phyloP scores from a whole-genome alignment of 2,797 vertebrate genomes.

The Melanotaenia trifasciata region DNA sequence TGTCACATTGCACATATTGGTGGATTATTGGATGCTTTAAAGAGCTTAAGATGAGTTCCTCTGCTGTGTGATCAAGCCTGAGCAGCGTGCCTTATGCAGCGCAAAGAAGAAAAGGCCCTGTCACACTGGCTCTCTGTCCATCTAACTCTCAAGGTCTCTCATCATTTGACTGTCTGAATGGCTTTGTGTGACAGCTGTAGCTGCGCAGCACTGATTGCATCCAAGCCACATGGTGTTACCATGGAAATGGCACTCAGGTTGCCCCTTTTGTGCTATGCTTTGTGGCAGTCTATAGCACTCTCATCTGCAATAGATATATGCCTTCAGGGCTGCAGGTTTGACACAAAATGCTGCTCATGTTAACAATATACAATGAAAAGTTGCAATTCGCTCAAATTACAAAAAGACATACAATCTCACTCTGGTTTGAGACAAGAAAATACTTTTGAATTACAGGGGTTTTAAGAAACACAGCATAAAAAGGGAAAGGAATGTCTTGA shows the following conservation, averaged over 20 bases:
- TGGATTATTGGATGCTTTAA: conserved; percentile 81
- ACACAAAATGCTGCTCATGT: conserved; percentile 10
- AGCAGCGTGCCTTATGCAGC: conserved; percentile 71
- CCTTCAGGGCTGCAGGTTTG: conserved; percentile 40
- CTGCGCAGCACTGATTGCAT: conserved; percentile 74
- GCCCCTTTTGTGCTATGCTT: conserved; percentile 71
- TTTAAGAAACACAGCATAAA: conserved; percentile 3
- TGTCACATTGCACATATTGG: conserved; percentile 81
- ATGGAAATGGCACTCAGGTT: conserved; percentile 84
- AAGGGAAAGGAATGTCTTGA: not conserved
- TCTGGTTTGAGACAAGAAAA: not conserved
- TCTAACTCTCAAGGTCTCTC: conserved; percentile 78
- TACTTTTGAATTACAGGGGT: conserved; percentile 2
- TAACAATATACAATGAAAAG: not conserved
- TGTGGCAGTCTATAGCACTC: conserved; percentile 54
- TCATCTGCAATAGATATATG: conserved; percentile 59
- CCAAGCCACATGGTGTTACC: conserved; percentile 80
- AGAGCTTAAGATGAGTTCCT: conserved; percentile 81
- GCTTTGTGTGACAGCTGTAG: conserved; percentile 75
- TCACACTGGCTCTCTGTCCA: conserved; percentile 67
- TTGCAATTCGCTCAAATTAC: conserved; percentile 1
- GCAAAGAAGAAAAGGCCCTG: conserved; percentile 74
- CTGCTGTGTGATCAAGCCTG: conserved; percentile 79
- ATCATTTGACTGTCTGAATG: conserved; percentile 77
- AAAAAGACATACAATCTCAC: conserved; percentile 1